phyloP scores from a whole-genome alignment of 1,140 invertebrate species.

The Chymomyza costata region DNA sequence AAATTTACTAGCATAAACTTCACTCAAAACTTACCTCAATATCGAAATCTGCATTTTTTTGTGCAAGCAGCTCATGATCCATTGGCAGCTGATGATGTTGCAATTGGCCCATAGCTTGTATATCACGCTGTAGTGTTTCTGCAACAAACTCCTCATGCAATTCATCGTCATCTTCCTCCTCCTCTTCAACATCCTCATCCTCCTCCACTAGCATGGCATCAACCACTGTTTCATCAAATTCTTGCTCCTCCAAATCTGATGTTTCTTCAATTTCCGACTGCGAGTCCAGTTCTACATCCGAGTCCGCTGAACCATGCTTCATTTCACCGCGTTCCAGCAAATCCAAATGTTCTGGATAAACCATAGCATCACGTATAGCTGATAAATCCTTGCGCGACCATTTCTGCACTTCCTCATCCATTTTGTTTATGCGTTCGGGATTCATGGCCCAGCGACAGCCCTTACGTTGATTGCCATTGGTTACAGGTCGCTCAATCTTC shows the following conservation, averaged over 20 bases:
- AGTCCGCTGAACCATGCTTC: conserved; percentile 82
- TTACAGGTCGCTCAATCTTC: conserved; percentile 94
- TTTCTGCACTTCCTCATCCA: conserved; percentile 98
- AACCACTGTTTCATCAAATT: conserved; percentile 76
- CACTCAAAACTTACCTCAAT: conserved; percentile 57
- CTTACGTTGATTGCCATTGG: conserved; percentile 87
- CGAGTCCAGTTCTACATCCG: conserved; percentile 77
- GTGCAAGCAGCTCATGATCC: conserved; percentile 28
- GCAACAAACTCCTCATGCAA: conserved; percentile 18
- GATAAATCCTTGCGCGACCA: conserved; percentile 95
- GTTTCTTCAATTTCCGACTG: conserved; percentile 76
- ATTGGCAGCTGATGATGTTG: conserved; percentile 33
- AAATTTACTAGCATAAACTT: neutral
- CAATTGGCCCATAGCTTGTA: conserved; percentile 1
- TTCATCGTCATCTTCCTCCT: conserved; percentile 53
- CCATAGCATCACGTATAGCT: conserved; percentile 91
- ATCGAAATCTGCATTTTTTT: conserved; percentile 57
- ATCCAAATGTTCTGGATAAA: conserved; percentile 90
- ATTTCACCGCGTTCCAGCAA: conserved; percentile 88
- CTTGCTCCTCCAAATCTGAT: conserved; percentile 75
- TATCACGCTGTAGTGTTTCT: neutral
- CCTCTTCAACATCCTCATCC: conserved; percentile 49
- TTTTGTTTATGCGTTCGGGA: conserved; percentile 93
- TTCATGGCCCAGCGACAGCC: conserved; percentile 98
- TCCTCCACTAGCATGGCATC: conserved; percentile 69